Base-by-base conservation (phyloP, 2,888 invertebrate genomes). In the Neoaliturus tenellus region DNA sequence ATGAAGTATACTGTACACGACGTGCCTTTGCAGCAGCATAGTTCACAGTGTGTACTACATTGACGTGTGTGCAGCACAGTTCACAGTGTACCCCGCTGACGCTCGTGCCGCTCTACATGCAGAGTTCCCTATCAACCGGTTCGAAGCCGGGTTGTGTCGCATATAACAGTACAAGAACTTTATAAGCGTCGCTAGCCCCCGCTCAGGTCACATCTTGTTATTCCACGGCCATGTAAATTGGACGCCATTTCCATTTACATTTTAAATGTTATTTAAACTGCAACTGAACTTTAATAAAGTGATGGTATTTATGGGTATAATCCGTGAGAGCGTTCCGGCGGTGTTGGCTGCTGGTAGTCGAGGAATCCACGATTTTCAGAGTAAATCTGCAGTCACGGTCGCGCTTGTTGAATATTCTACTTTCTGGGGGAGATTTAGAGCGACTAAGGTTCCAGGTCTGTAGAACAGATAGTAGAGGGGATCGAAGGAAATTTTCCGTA, bases 261-360 rank as follows among this genome's bases (percentile, higher is more conserved):
- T 78, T 78, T 78, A 78, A 78, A 78, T 78, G 78, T 55, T 78
- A 78, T 78, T 78, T 78, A 78, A 55, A 78, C 78, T 48, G 78
- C 78, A 78, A 51, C 78, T 78, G 78, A 55, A 78, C 78, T 78
- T 78, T 78, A 78, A 78, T 78, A 78, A 78, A 78, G 78, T 51
- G 33, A 51, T 20, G 51, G n/a, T 51, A 55, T 78, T 78, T 78
- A 78, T 75, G 44, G 44, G 48, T 20, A 44, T 44, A 75, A 75
- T 75, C 75, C 75, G 41, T 44, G 44, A 44, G 75, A 75, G 39
- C 44, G 48, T 33, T 14, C n/a, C 5, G 23, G 39, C 39, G 20
- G 31, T 6, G 41, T 12, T 23, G 55, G 20, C 17, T 6, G 41
- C 25, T 23, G 55, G 6, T 4, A 6, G 35, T 28, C 41, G 28